Conservation (phyloP, 2,113 vertebrate species). For the Macrotis lagotis region DNA sequence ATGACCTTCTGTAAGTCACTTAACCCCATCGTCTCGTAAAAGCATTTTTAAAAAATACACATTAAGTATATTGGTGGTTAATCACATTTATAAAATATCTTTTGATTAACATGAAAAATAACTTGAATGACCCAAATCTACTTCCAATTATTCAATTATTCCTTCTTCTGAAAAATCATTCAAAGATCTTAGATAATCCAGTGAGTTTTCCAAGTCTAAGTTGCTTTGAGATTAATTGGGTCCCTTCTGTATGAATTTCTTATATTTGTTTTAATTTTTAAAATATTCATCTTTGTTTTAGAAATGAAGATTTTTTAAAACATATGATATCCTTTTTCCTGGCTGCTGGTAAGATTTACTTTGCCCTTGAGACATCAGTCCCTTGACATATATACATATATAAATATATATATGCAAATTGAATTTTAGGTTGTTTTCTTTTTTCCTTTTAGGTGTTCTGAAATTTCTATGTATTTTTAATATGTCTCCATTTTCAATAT, state of each 20-base stretch:
- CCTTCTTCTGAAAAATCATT: neutral
- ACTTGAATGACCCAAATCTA: neutral
- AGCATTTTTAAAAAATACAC: no score
- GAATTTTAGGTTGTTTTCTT: neutral
- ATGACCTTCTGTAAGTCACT: no score
- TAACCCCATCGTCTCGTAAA: no score
- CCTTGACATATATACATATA: neutral
- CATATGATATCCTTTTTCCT: neutral
- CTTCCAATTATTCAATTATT: neutral
- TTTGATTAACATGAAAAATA: neutral
- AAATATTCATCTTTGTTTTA: neutral
- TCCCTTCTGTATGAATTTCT: neutral
- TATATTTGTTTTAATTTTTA: neutral
- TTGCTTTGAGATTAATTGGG: neutral
- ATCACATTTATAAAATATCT: neutral
- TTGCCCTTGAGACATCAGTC: neutral
- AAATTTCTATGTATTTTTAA: neutral
- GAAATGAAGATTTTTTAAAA: neutral
- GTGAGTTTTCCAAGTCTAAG: neutral
- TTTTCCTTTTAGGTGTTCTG: neutral
- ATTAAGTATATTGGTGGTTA: neutral
- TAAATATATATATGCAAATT: neutral
- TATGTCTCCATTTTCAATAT: neutral
- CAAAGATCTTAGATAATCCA: neutral
- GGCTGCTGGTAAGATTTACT: neutral